Conservation (phyloP, 1,140 invertebrate genomes). For the Stenopsyche tienmushanensis region DNA sequence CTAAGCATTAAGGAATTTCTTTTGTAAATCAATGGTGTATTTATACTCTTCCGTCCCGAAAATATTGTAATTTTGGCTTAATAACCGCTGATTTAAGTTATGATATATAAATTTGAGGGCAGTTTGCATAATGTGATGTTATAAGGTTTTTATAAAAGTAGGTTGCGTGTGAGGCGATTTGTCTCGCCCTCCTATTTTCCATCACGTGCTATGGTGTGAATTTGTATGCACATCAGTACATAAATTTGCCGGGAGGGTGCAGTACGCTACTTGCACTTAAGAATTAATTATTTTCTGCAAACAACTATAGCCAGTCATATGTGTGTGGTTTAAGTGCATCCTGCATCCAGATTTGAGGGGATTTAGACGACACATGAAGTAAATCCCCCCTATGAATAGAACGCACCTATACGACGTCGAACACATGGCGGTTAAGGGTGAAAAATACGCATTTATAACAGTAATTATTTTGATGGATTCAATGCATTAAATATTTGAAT, state of each 20-base stretch:
- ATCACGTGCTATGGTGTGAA: background rate
- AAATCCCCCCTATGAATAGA: background rate
- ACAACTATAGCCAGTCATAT: conserved; percentile 16
- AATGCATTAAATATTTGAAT: too few species aligned
- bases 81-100: too few species aligned
- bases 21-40: too few species aligned
- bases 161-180: background rate
- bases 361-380: background rate
- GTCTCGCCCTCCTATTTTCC: background rate
- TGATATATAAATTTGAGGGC: too few species aligned
- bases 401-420: background rate
- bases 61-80: too few species aligned
- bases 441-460: too few species aligned
- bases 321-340: conserved; percentile 16
- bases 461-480: too few species aligned
- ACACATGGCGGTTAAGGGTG: background rate
- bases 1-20: too few species aligned
- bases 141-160: too few species aligned
- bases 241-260: background rate
- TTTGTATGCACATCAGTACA: too few species aligned
- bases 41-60: too few species aligned
- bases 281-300: conserved; percentile 30
- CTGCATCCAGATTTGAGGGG: conserved; percentile 13
- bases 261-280: conserved; percentile 1
- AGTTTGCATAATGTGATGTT: too few species aligned